Base-by-base conservation (phyloP, 1,140 invertebrate species). In the Musca vetustissima region DNA sequence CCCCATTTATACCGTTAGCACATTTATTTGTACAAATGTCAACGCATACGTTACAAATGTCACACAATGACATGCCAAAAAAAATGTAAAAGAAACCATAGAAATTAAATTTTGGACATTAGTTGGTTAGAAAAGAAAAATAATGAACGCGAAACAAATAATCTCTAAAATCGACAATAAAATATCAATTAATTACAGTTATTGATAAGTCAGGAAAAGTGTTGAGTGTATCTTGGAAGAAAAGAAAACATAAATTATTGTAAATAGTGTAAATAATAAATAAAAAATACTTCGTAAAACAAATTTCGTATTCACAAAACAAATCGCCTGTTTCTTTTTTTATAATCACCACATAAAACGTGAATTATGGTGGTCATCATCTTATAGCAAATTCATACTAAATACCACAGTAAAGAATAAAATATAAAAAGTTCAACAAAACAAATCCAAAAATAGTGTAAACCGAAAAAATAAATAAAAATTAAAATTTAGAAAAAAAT, bases 71-170 rank as follows among this genome's bases (percentile, higher is more conserved):
- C 69, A 69, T 69, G 70, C 52, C 19, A 69, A 25, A 77, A n/a
- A n/a, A n/a, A n/a, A n/a, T n/a, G n/a, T n/a, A n/a, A n/a, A 77
- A 77, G 78, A 80, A 80, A 75, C 78, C 78, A 64, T 80, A 80
- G 71, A 74, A 80, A 77, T 77, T 67, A 61, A 36, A 61, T 61
- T 61, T n/a, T 61, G 19, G 36, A 61, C 36, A 61, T 43, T 13
- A n/a, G 21, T 17, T 59, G 55, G 32, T n/a, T n/a, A n/a, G 28
- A 61, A 21, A 61, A 43, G 19, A 61, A 61, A 43, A n/a, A n/a
- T n/a, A n/a, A 43, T 22, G 21, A 61, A 32, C n/a, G n/a, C 15
- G 19, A 9, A 61, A 61, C n/a, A 61, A 61, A 52, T 52, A 52
- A 4, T 43, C 36, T 61, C 11, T 36, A 61, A 36, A 43, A 61